Evolutionary conservation across 2,113 vertebrate species (phyloP).

Genomic region (Ammodytes dubius): DNA sequence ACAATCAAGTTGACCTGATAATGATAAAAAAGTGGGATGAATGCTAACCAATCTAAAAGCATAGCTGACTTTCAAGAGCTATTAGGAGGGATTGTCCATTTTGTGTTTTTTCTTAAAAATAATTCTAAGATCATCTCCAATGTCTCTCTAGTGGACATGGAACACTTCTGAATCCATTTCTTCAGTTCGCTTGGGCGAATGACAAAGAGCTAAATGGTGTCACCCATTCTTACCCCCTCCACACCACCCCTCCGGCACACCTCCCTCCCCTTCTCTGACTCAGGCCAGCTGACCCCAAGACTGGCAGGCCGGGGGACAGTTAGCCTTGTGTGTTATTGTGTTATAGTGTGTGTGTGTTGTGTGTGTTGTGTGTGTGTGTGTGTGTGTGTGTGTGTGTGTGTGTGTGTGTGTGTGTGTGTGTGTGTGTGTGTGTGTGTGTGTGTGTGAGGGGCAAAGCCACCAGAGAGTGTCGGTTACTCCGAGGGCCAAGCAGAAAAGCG

Average conservation of each 20-base stretch:
- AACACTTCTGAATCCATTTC: constrained; percentile 41
- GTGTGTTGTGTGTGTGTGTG: constrained; percentile 40
- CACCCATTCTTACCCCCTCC: constrained; percentile 30
- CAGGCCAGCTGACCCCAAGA: constrained; percentile 77
- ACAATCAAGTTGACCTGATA: constrained; percentile 26
- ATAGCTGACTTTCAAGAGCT: not conserved
- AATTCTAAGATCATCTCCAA: not conserved
- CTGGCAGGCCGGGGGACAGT: constrained; percentile 73
- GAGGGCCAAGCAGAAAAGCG: constrained; percentile 74
- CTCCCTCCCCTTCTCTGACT: constrained; percentile 46
- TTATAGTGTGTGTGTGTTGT: constrained; percentile 20
- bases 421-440: constrained; percentile 37
- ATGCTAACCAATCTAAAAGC: constrained; percentile 8
- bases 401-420: constrained; percentile 19
- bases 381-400: constrained; percentile 43
- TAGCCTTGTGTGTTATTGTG: constrained; percentile 59
- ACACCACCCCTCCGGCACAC: constrained; percentile 28
- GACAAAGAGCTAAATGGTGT: constrained; percentile 74
- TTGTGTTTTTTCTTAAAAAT: not conserved
- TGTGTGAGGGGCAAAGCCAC: constrained; percentile 60
- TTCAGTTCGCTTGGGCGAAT: constrained; percentile 24
- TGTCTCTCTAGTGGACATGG: not conserved
- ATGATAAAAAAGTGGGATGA: constrained; percentile 32
- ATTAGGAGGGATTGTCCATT: not conserved
- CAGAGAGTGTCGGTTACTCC: constrained; percentile 77